Conservation (phyloP, 2,113 vertebrate genomes). For the Oreotrochilus melanogaster region DNA sequence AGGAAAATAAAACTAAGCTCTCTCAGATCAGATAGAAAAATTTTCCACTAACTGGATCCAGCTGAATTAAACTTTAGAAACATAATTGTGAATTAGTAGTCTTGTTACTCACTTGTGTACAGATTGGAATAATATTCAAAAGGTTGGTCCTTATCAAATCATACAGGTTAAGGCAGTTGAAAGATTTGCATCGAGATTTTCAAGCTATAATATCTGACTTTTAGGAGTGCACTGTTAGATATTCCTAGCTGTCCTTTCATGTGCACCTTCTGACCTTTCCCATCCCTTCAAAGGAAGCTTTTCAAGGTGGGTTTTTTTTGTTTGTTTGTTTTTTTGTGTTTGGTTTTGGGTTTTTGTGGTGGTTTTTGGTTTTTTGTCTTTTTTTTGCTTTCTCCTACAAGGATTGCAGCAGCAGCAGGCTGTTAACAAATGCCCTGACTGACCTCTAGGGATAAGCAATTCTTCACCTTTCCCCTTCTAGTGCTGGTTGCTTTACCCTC, state of each 20-base stretch:
- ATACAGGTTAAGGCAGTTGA: not conserved
- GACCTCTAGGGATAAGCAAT: not conserved
- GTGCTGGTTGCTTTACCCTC: not conserved
- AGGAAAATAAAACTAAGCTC: not conserved
- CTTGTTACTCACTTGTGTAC: not conserved
- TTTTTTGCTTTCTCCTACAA: not conserved
- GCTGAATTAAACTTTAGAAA: not conserved
- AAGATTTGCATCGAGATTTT: not conserved
- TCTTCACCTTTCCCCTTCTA: not conserved
- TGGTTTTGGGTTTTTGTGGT: too few relatives aligned
- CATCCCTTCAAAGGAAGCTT: not conserved
- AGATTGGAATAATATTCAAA: not conserved
- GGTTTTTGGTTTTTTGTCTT: not conserved
- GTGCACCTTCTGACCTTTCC: not conserved
- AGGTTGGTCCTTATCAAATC: not conserved
- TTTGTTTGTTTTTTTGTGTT: too few relatives aligned
- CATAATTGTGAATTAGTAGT: not conserved
- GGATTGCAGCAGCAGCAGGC: accelerated
- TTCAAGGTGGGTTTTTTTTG: not conserved
- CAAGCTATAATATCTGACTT: not conserved
- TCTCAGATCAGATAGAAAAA: not conserved
- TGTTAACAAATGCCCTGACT: not conserved
- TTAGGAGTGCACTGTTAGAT: not conserved
- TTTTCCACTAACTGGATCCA: not conserved
- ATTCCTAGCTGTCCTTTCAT: not conserved